Percentiles rank a stretch among this genome's conserved stretches.
Evolutionary conservation across 2,888 invertebrate genomes (phyloP).

Genomic region (Idaea straminata): DNA sequence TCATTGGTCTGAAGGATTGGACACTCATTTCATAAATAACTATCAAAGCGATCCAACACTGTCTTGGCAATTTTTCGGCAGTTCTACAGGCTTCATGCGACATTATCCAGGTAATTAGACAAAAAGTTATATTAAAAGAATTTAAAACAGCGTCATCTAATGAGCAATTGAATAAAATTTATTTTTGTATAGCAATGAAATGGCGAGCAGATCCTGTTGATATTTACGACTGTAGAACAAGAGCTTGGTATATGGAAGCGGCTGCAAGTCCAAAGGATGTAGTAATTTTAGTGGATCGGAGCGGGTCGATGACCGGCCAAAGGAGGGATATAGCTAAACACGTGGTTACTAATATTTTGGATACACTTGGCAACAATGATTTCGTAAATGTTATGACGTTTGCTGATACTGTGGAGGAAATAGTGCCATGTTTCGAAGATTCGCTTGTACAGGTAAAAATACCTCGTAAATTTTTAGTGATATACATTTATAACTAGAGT

Average conservation of each 20-base stretch:
- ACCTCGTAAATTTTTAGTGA: too few species aligned
- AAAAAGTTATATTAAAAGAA: background rate
- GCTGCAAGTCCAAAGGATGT: slow-evolving; percentile 98
- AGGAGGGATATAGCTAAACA: slow-evolving; percentile 94
- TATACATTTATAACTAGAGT: too few species aligned
- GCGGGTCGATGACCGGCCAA: slow-evolving; percentile 95
- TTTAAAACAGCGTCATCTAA: background rate
- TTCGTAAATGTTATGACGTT: slow-evolving; percentile 98
- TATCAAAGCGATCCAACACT: slow-evolving; percentile 91
- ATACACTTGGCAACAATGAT: slow-evolving; percentile 98
- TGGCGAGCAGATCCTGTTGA: slow-evolving; percentile 92
- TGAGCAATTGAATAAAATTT: background rate
- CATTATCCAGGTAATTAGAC: slow-evolving; percentile 91
- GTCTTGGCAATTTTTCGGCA: slow-evolving; percentile 99
- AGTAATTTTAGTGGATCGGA: slow-evolving; percentile 90
- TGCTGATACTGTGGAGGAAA: slow-evolving; percentile 88
- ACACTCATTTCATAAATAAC: slow-evolving; percentile 93
- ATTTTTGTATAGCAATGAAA: slow-evolving; percentile 81
- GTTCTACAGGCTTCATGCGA: slow-evolving; percentile 97
- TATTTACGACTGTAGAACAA: slow-evolving; percentile 95
- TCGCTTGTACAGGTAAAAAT: slow-evolving; percentile 91
- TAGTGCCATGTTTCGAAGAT: slow-evolving; percentile 94
- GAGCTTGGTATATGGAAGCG: slow-evolving; percentile 98
- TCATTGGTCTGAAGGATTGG: slow-evolving; percentile 96
- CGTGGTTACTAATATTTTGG: slow-evolving; percentile 92